Conservation (phyloP, 2,113 vertebrate species). For the Dicerorhinus sumatrensis region DNA sequence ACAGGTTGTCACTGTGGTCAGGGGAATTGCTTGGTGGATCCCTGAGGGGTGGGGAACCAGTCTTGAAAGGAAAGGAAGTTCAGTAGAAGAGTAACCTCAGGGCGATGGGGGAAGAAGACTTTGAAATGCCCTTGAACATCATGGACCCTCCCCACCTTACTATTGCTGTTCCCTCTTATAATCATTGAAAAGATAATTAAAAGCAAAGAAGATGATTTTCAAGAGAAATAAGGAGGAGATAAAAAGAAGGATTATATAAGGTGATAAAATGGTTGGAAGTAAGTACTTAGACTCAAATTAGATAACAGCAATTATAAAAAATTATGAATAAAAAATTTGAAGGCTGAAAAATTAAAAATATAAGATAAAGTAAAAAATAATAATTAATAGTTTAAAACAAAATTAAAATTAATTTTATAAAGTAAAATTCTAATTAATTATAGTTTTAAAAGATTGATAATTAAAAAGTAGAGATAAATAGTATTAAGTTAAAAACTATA, state of each 20-base stretch:
- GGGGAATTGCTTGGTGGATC: not conserved
- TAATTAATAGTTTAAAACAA: constrained; percentile 29
- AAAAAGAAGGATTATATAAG: constrained; percentile 34
- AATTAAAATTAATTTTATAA: constrained; percentile 40
- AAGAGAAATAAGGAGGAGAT: constrained; percentile 28
- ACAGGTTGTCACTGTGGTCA: not conserved
- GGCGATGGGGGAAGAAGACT: not conserved
- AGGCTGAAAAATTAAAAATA: constrained; percentile 58
- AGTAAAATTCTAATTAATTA: constrained; percentile 60
- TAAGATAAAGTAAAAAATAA: constrained; percentile 60
- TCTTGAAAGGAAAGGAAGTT: not conserved
- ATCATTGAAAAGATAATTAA: constrained; percentile 52
- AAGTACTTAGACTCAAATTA: constrained; percentile 1
- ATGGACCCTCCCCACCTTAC: not conserved
- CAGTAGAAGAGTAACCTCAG: not conserved
- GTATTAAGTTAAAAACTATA: constrained; percentile 31
- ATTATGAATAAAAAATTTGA: constrained; percentile 50
- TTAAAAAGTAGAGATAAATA: constrained; percentile 67
- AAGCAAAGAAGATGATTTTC: constrained; percentile 56
- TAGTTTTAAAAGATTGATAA: constrained; percentile 45
- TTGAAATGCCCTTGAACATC: not conserved
- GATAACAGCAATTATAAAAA: constrained; percentile 64
- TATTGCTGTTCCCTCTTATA: not conserved
- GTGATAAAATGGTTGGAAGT: constrained; percentile 44
- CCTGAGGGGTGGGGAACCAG: not conserved